Conservation (phyloP, 2,797 vertebrate genomes). For the Tauraco hartlaubi region DNA sequence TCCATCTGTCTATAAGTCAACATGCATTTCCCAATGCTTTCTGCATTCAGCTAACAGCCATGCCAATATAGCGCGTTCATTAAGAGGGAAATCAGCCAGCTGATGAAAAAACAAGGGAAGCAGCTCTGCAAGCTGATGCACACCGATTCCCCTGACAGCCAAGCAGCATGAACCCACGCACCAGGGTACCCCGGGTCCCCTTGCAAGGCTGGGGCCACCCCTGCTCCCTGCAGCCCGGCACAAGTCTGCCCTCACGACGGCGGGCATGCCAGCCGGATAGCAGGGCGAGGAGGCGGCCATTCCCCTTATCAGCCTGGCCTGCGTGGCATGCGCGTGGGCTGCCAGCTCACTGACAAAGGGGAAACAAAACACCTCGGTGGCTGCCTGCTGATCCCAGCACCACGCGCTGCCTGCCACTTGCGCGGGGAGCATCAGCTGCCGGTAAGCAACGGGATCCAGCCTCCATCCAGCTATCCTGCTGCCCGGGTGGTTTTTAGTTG, state of each 20-base stretch:
- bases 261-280: neutral
- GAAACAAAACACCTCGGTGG: neutral
- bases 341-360: neutral
- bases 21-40: neutral
- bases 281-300: neutral
- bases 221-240: accelerated
- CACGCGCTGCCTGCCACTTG: neutral
- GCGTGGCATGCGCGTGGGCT: neutral
- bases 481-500: neutral
- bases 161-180: neutral
- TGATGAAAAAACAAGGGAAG: neutral
- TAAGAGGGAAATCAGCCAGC: neutral
- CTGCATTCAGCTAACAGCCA: neutral
- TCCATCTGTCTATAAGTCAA: conserved; percentile 29
- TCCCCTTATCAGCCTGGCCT: neutral
- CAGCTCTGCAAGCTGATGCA: neutral
- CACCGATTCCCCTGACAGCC: neutral
- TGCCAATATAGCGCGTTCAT: neutral
- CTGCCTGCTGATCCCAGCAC: neutral
- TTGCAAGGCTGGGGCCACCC: neutral
- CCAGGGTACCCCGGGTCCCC: accelerated
- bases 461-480: neutral
- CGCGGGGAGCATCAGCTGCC: neutral
- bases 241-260: accelerated
- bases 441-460: neutral